Evolutionary conservation across 2,797 vertebrate species (phyloP).

Genomic region (Microtus obscurus): DNA sequence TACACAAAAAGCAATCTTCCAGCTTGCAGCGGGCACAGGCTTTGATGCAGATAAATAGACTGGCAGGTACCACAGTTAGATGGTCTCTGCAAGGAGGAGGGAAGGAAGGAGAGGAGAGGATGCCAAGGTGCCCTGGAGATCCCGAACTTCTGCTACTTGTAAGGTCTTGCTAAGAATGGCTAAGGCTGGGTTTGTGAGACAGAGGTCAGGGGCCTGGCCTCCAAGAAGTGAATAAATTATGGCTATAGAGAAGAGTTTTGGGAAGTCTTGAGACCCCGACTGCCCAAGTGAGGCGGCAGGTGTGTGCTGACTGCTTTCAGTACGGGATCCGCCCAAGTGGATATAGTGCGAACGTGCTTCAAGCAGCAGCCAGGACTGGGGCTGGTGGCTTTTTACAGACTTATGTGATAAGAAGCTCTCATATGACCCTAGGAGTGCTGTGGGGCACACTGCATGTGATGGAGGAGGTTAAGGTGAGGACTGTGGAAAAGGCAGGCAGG

Average conservation of each 20-base stretch:
- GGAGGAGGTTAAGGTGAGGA: neutral
- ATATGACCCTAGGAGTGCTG: neutral
- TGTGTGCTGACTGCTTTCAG: neutral
- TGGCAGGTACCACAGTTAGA: neutral
- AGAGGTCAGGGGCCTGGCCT: neutral
- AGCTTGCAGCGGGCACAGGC: conserved; percentile 53
- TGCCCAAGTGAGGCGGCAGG: neutral
- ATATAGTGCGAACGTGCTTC: neutral
- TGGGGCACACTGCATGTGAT: neutral
- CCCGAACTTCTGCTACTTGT: neutral
- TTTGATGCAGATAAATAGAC: conserved; percentile 69
- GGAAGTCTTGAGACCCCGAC: neutral
- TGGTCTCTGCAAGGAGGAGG: neutral
- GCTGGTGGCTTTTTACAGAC: neutral
- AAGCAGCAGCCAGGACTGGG: neutral
- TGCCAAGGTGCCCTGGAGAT: neutral
- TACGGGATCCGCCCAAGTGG: neutral
- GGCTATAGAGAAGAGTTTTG: neutral
- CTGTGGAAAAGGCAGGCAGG: neutral
- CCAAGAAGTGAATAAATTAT: neutral
- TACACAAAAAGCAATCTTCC: conserved; percentile 68
- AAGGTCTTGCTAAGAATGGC: conserved; percentile 7
- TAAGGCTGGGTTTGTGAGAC: neutral
- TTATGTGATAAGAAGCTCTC: neutral
- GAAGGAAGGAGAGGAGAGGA: neutral